Base-by-base conservation (phyloP, 2,888 invertebrate genomes). In the Carterocephalus palaemon region DNA sequence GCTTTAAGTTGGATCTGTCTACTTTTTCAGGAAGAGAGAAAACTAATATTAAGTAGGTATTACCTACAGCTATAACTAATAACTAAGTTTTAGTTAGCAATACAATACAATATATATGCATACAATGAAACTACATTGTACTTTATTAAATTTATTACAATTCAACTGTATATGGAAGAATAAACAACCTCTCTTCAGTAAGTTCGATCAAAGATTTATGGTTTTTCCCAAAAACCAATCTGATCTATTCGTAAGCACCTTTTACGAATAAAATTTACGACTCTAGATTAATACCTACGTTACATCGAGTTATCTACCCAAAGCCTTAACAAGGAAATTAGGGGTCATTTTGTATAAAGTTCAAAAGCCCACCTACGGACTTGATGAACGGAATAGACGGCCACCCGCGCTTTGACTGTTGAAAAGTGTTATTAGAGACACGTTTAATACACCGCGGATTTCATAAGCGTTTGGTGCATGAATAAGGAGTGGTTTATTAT, bases 311-410 rank as follows among this genome's bases (percentile, higher is more conserved):
- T 70, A 75, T 74, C 66, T 74, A 66, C 62, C 60, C 50, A 47
- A 58, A 66, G 67, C 66, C 59, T 68, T 75, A 81, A 83, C 83
- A 75, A 83, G 81, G 71, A 67, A 77, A 84, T 84, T 82, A 83
- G 68, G 70, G 80, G 75, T 82, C 63, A 82, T 84, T 82, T 78
- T 64, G 64, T 70, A 60, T 60, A 61, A 67, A 74, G 65, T 69
- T 70, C 67, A 69, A 60, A 52, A 61, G 82, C 73, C 83, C 83
- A 84, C 83, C 83, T 82, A 82, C 75, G 54, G 53, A 53, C 53
- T 67, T 70, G 75, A 78, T 76, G 72, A 74, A 73, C 75, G 70
- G 78, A 76, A 78, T 74, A 67, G 67, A 61, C 49, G 81, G 64
- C 83, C 84, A 84, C 83, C 81, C 84, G 70, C 55, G 59, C 55